Evolutionary conservation across 2,113 vertebrate genomes (phyloP), one percentile per base, ranked within the genome.

Genomic region (Irena cyanogastra): DNA sequence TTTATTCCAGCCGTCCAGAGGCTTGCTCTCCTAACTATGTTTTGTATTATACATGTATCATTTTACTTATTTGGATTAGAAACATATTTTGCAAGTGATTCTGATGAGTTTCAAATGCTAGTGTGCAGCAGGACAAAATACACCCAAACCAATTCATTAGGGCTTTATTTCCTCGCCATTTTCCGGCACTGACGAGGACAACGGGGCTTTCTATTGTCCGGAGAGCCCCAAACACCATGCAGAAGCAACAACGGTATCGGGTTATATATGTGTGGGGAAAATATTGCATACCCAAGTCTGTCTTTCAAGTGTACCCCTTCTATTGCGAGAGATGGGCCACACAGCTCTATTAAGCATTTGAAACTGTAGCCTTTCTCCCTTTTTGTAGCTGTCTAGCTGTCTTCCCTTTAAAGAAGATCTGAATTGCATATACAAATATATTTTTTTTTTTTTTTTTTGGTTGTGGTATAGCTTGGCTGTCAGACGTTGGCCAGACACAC

Each of bases 41-140:
- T 95, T 96, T 74, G 10, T 59, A 89, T 47, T 85, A 26, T 81
- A n/a, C 52, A 26, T 82, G 88, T 94, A 90, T 91, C 90, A 19
- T n/a, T 87, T 95, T 94, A 94, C 92, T 95, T 63, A n/a, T 95
- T 91, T 80, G 81, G 92, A 95, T 94, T 96, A 95, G 52, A 60
- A 95, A 83, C 68, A 81, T 83, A 89, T 93, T 95, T 95, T 84
- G 86, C 92, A 47, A 14, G 33, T 22, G 53, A 65, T 81, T 42
- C 26, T 54, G 83, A 31, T 31, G 5, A 57, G 13, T 59, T 87
- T 76, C 13, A 66, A 75, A 87, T 75, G 31, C 10, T 77, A 8
- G 35, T 10, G 16, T 45, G 42, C 52, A 11, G 82, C 68, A 74
- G 84, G 94, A 90, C 90, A 75, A 95, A 95, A 96, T 93, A 84